Percentiles rank a stretch among this genome's conserved stretches.
Conservation (phyloP, 2,797 vertebrate genomes). For the Danio jaintianensis region DNA sequence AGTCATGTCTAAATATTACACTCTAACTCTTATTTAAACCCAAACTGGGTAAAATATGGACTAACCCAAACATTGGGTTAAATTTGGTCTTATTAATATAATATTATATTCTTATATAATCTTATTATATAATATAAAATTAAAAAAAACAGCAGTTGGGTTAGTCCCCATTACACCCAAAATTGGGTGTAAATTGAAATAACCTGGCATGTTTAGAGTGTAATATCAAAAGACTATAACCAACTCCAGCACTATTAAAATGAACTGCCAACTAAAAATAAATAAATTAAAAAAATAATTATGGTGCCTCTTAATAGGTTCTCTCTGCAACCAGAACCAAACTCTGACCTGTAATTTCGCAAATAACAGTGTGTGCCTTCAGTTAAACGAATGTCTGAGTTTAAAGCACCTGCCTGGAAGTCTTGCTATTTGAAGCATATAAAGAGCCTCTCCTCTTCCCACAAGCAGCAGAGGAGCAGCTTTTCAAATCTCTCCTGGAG, state of each 20-base stretch:
- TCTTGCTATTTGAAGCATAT: conserved; percentile 11
- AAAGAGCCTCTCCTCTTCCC: neutral
- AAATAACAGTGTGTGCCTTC: neutral
- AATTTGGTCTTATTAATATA: too few relatives aligned
- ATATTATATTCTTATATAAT: too few relatives aligned
- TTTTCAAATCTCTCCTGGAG: conserved; percentile 38
- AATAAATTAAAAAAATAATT: neutral
- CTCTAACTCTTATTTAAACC: too few relatives aligned
- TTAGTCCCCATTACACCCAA: too few relatives aligned
- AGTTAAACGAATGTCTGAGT: neutral
- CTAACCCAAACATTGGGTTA: too few relatives aligned
- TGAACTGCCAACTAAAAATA: neutral
- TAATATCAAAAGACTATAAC: too few relatives aligned
- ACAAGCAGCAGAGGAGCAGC: neutral
- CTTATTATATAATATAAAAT: too few relatives aligned
- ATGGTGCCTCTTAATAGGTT: neutral
- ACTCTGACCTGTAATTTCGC: neutral
- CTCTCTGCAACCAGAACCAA: neutral
- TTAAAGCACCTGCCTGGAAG: conserved; percentile 26
- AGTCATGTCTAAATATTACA: neutral
- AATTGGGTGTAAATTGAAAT: too few relatives aligned
- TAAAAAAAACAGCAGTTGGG: too few relatives aligned
- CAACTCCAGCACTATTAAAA: neutral
- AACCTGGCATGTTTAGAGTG: too few relatives aligned
- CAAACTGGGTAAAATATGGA: too few relatives aligned